These are phyloP conservation scores for Macroglossus sobrinus DNA, from an alignment of 2,113 vertebrate genomes.

Conservation along the genomic window DNA sequence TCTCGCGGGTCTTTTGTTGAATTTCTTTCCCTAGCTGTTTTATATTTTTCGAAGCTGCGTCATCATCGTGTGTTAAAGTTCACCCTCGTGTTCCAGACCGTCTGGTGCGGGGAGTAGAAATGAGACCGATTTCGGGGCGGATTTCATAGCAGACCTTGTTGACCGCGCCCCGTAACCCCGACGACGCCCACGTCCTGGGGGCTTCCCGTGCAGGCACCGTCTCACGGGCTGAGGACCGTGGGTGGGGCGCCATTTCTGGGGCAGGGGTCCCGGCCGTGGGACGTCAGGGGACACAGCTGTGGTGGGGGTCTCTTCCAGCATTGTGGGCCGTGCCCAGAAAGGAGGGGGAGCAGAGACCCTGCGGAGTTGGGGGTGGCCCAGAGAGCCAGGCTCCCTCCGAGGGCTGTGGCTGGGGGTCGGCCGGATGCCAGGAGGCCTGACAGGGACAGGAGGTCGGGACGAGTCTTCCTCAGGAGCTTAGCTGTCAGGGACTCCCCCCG, in stretches of 20 bases:
- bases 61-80: background rate
- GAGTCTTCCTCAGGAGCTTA: background rate
- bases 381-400: background rate
- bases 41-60: background rate
- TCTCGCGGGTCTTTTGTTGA: background rate
- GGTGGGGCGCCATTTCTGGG: background rate
- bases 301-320: background rate
- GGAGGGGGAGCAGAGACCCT: background rate
- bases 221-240: too few relatives aligned
- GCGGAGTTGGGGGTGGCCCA: too few relatives aligned
- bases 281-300: too few relatives aligned
- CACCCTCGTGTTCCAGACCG: background rate
- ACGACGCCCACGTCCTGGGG: too few relatives aligned
- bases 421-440: background rate
- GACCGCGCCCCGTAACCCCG: background rate
- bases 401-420: background rate
- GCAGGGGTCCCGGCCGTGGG: background rate
- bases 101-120: background rate
- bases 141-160: background rate
- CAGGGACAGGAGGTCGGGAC: background rate
- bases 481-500: too few relatives aligned
- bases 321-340: background rate
- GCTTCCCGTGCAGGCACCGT: too few relatives aligned
- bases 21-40: background rate
- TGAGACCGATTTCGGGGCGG: background rate